A percentile compares a stretch with the other conserved stretches of the same genome.
These are phyloP conservation scores for Poeciliopsis retropinna DNA, from an alignment of 2,113 vertebrate species.

Conservation along the genomic window DNA sequence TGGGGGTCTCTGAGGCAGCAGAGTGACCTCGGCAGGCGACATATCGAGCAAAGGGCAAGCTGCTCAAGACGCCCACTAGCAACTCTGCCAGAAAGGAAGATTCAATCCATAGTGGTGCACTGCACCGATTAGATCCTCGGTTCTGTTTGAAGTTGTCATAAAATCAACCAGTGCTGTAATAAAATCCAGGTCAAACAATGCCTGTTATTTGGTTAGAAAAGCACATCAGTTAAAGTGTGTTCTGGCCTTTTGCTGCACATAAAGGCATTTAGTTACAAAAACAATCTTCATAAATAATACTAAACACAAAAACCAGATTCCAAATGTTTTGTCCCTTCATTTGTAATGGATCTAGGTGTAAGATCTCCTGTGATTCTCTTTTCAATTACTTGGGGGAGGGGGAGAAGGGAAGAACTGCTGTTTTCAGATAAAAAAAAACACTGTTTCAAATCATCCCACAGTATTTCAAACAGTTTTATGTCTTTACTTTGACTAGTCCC, in stretches of 20 bases:
- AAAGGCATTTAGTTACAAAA: background rate
- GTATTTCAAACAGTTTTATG: background rate
- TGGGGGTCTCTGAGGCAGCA: slow-evolving; percentile 60
- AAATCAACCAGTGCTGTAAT: slow-evolving; percentile 32
- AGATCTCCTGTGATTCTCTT: background rate
- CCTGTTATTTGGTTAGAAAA: background rate
- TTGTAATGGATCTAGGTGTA: background rate
- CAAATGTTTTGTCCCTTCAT: background rate
- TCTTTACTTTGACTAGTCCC: too few relatives aligned
- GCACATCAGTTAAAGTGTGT: background rate
- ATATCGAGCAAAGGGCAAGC: slow-evolving; percentile 60
- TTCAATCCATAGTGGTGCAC: slow-evolving; percentile 18
- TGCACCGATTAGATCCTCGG: slow-evolving; percentile 32
- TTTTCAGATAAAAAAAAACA: background rate
- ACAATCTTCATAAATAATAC: background rate
- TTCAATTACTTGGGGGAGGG: too few relatives aligned
- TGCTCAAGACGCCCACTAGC: slow-evolving; percentile 61
- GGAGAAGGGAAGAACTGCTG: too few relatives aligned
- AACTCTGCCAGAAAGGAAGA: slow-evolving; percentile 12
- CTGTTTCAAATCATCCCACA: background rate
- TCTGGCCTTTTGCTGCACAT: background rate
- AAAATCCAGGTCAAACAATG: slow-evolving; percentile 13
- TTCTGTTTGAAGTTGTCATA: slow-evolving; percentile 24
- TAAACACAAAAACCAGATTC: background rate
- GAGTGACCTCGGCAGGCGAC: slow-evolving; percentile 68